Evolutionary conservation across 35 echinoderm and acorn worm genomes (phyloP), one percentile per base, ranked within the genome.

Genomic region (Strongylocentrotus purpuratus): DNA sequence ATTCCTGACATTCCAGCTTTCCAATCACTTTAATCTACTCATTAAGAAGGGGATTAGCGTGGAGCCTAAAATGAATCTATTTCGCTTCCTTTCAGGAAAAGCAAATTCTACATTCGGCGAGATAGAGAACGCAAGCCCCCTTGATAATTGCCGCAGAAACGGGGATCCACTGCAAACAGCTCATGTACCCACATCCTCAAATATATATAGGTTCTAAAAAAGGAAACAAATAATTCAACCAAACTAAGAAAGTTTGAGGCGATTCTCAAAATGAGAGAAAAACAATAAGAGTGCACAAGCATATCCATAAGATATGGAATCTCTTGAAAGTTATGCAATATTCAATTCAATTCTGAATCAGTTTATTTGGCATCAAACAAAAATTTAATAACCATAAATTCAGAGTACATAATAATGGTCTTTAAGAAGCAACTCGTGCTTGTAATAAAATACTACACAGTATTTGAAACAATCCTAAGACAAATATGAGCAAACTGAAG

Each of bases 41-140:
- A 78, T 78, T 78, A 78, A 78, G 65, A 78, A 4, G 65, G 65
- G 65, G 65, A 78, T 78, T 78, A 78, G 65, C 65, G 65, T 78
- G 65, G 65, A 78, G 65, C 65, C 65, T 28, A 78, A 78, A 78
- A 78, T 78, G 65, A 78, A 28, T 78, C 65, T 28, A 78, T 78
- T 78, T 78, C 20, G 65, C 65, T 78, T 78, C 65, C 65, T 78
- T 18, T 22, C 65, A 78, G 65, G 65, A 78, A 78, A 78, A 78
- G 65, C 65, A 78, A 78, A 78, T 78, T 78, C 65, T 78, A 78
- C 65, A 78, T 78, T 78, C 65, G 25, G 65, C 65, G 65, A 78
- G 65, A 78, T 78, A 78, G 65, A n/a, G 65, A 78, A 78, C 2
- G 20, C 65, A 78, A 78, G 65, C 65, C 65, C 65, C 65, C 65